Evolutionary conservation across 2,113 vertebrate species (phyloP).

Genomic region (Engraulis encrasicolus): DNA sequence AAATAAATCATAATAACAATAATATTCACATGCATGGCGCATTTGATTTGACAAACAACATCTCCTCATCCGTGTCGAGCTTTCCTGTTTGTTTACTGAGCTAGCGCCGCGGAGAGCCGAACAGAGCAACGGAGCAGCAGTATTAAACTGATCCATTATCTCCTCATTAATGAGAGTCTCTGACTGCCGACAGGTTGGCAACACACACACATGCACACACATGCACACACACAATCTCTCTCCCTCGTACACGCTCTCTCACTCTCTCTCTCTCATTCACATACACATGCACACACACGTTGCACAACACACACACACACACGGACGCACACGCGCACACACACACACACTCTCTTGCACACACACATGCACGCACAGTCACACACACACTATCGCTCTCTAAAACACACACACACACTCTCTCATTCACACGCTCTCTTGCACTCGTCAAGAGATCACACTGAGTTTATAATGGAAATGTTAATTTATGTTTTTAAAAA

Average conservation of each 20-base stretch:
- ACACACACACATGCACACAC: neutral
- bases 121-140: too few relatives aligned
- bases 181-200: constrained; percentile 15
- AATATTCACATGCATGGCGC: too few relatives aligned
- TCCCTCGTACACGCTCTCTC: too few relatives aligned
- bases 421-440: too few relatives aligned
- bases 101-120: neutral
- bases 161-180: constrained; percentile 12
- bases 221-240: too few relatives aligned
- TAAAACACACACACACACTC: neutral
- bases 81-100: neutral
- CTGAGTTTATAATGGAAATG: neutral
- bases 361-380: too few relatives aligned
- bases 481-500: constrained; percentile 17
- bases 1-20: too few relatives aligned
- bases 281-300: neutral
- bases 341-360: too few relatives aligned
- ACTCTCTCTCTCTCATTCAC: too few relatives aligned
- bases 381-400: too few relatives aligned
- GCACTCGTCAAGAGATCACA: neutral
- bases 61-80: neutral
- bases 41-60: neutral
- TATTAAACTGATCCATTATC: constrained; percentile 1
- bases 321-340: too few relatives aligned
- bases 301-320: constrained; percentile 4